Base-by-base conservation (phyloP, 2,797 vertebrate genomes). In the Leuciscus waleckii region DNA sequence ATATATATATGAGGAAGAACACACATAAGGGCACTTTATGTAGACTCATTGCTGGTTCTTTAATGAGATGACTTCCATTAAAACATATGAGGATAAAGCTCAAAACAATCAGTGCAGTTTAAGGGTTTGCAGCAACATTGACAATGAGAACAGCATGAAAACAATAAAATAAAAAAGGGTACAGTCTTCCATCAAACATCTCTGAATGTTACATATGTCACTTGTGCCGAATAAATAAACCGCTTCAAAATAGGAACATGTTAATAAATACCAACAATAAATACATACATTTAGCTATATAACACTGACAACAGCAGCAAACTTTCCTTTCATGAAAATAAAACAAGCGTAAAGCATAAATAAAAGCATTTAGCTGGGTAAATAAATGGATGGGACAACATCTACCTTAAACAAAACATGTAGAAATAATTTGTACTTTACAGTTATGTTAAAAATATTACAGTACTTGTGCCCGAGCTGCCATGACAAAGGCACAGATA, bases 401-500 rank as follows among this genome's bases (percentile, higher is more conserved):
- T 65, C n/a, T 46, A 73, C 26, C 13, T 43, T 43, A 73, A 29
- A 39, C n/a, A 10, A n/a, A 56, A 61, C n/a, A 23, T 41, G 26
- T 61, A 82, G 19, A 46, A 63, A 74, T 82, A 7, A 8, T 73
- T 43, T 54, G 8, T 21, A 23, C 71, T 75, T 26, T 26, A 68
- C 35, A 54, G n/a, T 73, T 73, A 32, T 1, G 26, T 23, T 63
- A 78, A 71, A 82, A 71, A 82, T n/a, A 13, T 79, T 65, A 49
- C 46, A 49, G 46, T 49, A 41, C 67, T 56, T 84, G 83, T 83
- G 81, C 56, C 81, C 23, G 37, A 83, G 69, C 81, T 87, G 56
- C 67, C 68, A 80, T 35, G 58, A 58, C 65, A 79, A 87, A 87
- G 81, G 86, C 86, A 87, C 81, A 79, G 58, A 74, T 37, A 79